Evolutionary conservation across 2,797 vertebrate species (phyloP), one percentile per base, ranked within the genome.

Genomic region (Buceros bicornis): DNA sequence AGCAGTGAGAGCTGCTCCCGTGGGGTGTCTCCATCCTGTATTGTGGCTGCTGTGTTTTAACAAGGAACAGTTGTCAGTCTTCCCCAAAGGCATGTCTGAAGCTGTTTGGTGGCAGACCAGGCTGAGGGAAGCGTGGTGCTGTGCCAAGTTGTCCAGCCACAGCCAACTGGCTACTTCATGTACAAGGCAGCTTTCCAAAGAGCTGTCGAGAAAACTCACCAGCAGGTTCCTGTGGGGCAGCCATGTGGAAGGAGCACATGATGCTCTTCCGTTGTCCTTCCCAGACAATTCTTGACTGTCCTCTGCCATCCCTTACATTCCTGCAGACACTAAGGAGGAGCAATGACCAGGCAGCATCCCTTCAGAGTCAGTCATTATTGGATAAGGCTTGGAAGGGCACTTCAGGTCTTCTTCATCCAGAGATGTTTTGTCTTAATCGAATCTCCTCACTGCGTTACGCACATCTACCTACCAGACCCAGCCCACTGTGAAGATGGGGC

Each of bases 401-500:
- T 85, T 91, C 50, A 57, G 71, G 48, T 86, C 64, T 42, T 84
- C 71, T 95, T 77, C 58, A n/a, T 57, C 19, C 61, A 82, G 78
- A 80, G 82, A 48, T 4, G 0, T 67, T 85, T 73, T 48, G 26
- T 87, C 81, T 85, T 50, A 16, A 14, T 79, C 94, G 90, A 90
- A 57, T 47, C 81, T 77, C 69, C 85, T 93, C 18, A 0, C 88
- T 82, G 79, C 61, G 16, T 78, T 65, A 65, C 15, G 82, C 87
- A 62, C 79, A 47, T 57, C 83, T 91, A 92, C 92, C 87, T 95
- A 70, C 82, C 89, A 95, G 94, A 94, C 81, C 96, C 94, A 90
- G 26, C 71, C 60, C 97, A 96, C 95, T 96, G 95, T 97, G 95
- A 95, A 37, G 67, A 85, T 58, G 50, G 90, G 83, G 64, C 61